Conservation (phyloP, 2,797 vertebrate genomes). For the Lagorchestes hirsutus region DNA sequence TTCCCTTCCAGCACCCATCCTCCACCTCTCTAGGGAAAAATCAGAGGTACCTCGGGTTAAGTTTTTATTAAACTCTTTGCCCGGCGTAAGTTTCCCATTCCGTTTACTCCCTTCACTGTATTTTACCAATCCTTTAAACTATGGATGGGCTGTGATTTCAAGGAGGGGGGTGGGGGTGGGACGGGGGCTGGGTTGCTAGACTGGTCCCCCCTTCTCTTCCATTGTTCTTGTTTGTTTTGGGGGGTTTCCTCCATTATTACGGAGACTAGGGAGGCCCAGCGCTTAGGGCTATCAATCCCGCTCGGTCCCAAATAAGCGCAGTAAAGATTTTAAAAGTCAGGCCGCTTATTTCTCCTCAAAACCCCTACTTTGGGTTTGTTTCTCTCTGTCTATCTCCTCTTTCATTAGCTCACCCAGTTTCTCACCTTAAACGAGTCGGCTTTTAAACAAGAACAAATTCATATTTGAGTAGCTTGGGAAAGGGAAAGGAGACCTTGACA, state of each 20-base stretch:
- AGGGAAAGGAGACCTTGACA: slow-evolving; percentile 62
- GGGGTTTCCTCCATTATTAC: neutral
- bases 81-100: slow-evolving; percentile 86
- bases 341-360: neutral
- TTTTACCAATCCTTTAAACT: slow-evolving; percentile 78
- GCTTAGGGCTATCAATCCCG: neutral
- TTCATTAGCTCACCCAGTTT: neutral
- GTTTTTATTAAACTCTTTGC: slow-evolving; percentile 92
- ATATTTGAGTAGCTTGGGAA: slow-evolving; percentile 67
- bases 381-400: neutral
- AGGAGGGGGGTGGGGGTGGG: neutral
- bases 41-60: slow-evolving; percentile 88
- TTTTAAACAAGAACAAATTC: slow-evolving; percentile 74
- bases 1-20: neutral
- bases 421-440: neutral
- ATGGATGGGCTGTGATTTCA: slow-evolving; percentile 64
- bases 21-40: slow-evolving; percentile 84
- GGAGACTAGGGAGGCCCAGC: slow-evolving; percentile 19
- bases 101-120: slow-evolving; percentile 81
- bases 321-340: slow-evolving; percentile 4
- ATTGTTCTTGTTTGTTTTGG: neutral
- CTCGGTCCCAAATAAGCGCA: slow-evolving; percentile 21
- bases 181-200: neutral
- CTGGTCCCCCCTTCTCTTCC: neutral
- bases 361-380: neutral